Conservation (phyloP, 2,888 invertebrate species). For the Conchocele bisecta region DNA sequence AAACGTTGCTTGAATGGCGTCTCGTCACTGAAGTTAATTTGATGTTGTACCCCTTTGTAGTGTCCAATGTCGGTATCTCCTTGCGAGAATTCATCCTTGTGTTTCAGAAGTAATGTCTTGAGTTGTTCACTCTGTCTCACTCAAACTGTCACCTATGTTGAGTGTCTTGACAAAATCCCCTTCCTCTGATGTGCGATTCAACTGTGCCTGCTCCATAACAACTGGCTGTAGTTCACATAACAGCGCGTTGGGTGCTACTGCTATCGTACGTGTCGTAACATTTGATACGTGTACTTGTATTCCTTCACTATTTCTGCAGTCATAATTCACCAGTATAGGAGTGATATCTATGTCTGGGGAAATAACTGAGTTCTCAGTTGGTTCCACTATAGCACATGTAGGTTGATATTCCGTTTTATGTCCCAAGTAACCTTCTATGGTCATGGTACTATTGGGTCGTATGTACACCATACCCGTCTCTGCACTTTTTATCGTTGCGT, state of each 20-base stretch:
- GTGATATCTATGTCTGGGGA: slow-evolving; percentile 12
- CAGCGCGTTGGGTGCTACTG: slow-evolving; percentile 2
- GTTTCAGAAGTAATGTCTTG: not conserved
- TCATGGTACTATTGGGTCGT: not conserved
- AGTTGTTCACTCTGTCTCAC: not conserved
- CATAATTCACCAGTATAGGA: slow-evolving; percentile 1
- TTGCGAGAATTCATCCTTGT: too few relatives aligned
- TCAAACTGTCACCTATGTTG: not conserved
- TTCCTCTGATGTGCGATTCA: too few relatives aligned
- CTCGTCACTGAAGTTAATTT: not conserved
- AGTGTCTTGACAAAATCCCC: too few relatives aligned
- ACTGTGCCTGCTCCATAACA: not conserved
- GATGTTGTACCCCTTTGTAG: not conserved
- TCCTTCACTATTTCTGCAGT: not conserved
- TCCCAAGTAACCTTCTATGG: not conserved
- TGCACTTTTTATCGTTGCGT: not conserved
- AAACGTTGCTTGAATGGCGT: not conserved
- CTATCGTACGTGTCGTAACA: slow-evolving; percentile 6
- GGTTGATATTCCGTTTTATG: not conserved
- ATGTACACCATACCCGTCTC: not conserved
- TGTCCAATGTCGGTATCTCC: slow-evolving; percentile 11
- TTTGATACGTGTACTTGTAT: slow-evolving; percentile 2
- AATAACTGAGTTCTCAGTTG: slow-evolving; percentile 3
- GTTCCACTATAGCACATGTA: slow-evolving; percentile 1
- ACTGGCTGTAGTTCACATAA: slow-evolving; percentile 20